Conservation (phyloP, 1,140 invertebrate species). For the Brachionus manjavacas region DNA sequence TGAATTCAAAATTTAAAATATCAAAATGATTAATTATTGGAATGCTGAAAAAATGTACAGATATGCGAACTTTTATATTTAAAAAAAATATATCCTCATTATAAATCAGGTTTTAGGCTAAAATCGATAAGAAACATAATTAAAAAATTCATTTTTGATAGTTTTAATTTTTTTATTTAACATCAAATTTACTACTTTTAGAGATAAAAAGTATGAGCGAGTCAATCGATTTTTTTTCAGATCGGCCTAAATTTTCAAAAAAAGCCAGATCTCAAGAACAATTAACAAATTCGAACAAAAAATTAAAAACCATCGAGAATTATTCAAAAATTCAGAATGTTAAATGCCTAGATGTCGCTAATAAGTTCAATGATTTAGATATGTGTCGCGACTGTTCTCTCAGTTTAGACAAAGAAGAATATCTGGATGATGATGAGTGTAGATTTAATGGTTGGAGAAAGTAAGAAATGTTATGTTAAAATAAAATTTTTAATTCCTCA, state of each 20-base stretch:
- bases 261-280: not conserved
- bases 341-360: not conserved
- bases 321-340: not conserved
- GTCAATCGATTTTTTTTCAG: not conserved
- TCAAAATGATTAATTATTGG: not conserved
- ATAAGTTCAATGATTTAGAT: not conserved
- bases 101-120: not conserved
- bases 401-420: not conserved
- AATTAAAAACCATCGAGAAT: not conserved
- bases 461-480: not conserved
- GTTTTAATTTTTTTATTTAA: not conserved
- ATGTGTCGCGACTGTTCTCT: not conserved
- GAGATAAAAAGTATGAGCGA: not conserved
- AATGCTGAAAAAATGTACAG: not conserved
- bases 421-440: not conserved
- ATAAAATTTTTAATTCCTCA: not conserved
- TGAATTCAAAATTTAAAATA: not conserved
- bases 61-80: not conserved
- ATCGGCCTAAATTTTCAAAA: not conserved
- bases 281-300: not conserved
- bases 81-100: not conserved
- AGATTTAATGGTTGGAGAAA: conserved; percentile 31
- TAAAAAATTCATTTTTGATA: not conserved
- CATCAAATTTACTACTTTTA: not conserved
- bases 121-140: not conserved